Base-by-base conservation (phyloP, 2,888 invertebrate genomes). In the Epinotia brunnichana region DNA sequence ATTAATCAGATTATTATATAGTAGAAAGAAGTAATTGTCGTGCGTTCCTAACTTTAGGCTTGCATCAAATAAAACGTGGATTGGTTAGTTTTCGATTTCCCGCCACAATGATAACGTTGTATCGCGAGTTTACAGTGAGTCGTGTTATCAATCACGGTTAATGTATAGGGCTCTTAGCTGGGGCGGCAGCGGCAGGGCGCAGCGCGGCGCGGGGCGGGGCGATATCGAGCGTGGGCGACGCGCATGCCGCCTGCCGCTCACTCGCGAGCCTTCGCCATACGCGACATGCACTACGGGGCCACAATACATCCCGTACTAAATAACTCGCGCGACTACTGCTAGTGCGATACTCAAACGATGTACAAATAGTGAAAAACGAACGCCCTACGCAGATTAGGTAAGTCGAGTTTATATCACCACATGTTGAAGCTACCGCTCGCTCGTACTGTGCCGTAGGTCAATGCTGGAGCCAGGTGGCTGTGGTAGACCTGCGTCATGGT, bases 211-310 rank as follows among this genome's bases (percentile, higher is more conserved):
- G 68, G 76, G 75, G 76, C 76, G 79, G 75, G 77, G 73, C 74
- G 74, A 75, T 92, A 92, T 92, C 90, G 92, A 92, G 81, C 92
- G 92, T 92, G 90, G 91, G 91, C 90, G 91, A 75, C 87, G 90
- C 82, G 81, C 81, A 82, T 75, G 87, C 85, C 87, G 86, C 68
- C 41, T 51, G 89, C 87, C 77, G 84, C 81, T 51, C 78, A 80
- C 79, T 81, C 79, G 29, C 77, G 77, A 77, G 81, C 77, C 80
- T 79, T 78, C 79, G 80, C 82, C 82, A 76, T 79, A 79, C 81
- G 84, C 86, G 87, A 82, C 79, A 85, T 87, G 88, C 85, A 85
- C 82, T 79, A 80, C 83, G 84, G 84, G 83, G 82, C 83, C 82
- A 75, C 78, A 76, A 79, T n/a, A n/a, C n/a, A n/a, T n/a, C 82